Percentiles rank a stretch among this genome's conserved stretches.
Conservation (phyloP, 2,888 invertebrate species). For the Mythimna impura region DNA sequence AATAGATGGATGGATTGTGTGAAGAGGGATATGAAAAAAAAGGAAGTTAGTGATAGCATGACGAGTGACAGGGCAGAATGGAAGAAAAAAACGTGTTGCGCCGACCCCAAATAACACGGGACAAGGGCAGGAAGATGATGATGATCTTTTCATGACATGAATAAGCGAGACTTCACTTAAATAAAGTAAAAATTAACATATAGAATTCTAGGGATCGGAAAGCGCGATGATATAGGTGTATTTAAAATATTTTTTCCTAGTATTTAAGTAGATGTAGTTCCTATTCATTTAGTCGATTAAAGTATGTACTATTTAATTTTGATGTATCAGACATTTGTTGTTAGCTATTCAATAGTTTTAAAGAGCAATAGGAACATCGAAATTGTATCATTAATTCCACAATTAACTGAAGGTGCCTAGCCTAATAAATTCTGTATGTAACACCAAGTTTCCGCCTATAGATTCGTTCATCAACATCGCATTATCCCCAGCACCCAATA, state of each 20-base stretch:
- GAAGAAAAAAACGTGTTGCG: too few species aligned
- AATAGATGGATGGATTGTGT: too few species aligned
- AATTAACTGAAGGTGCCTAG: constrained; percentile 4
- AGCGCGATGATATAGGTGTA: background rate
- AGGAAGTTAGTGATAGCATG: too few species aligned
- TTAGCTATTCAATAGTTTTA: background rate
- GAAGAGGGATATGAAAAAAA: too few species aligned
- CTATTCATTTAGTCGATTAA: background rate
- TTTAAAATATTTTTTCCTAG: background rate
- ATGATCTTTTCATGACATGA: background rate
- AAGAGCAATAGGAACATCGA: background rate
- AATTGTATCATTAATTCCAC: background rate
- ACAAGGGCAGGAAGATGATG: too few species aligned
- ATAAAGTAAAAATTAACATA: background rate
- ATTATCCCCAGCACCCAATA: constrained; percentile 35
- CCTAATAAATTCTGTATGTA: constrained; percentile 27
- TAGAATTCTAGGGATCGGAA: background rate
- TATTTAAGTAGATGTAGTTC: background rate
- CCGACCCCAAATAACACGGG: too few species aligned
- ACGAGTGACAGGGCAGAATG: too few species aligned
- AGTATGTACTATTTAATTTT: background rate
- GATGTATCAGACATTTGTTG: background rate
- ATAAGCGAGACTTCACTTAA: background rate
- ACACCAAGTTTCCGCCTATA: constrained; percentile 10
- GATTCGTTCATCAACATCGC: constrained; percentile 47